Conservation (phyloP, 2,797 vertebrate species). For the Phalanger gymnotis region DNA sequence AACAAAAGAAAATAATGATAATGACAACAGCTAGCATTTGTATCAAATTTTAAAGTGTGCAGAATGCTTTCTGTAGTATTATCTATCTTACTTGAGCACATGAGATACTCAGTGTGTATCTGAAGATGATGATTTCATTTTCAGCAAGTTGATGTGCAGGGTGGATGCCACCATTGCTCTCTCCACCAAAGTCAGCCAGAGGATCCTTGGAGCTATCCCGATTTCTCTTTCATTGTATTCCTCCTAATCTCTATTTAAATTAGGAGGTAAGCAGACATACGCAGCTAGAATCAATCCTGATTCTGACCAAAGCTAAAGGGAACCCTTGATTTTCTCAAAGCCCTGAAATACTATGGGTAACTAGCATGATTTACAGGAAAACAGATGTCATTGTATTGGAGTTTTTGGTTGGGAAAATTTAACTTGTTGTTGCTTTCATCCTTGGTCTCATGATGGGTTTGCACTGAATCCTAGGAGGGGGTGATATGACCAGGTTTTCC, state of each 20-base stretch:
- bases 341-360: not conserved
- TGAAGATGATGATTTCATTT: not conserved
- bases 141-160: not conserved
- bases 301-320: rapidly evolving
- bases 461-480: rapidly evolving
- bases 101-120: not conserved
- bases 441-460: not conserved
- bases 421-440: not conserved
- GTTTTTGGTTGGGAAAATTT: not conserved
- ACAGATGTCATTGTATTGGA: not conserved
- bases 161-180: not conserved
- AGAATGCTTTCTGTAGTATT: not conserved
- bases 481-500: not conserved
- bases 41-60: not conserved
- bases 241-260: not conserved
- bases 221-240: not conserved
- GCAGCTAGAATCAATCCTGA: rapidly evolving
- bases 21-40: not conserved
- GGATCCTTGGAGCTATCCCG: not conserved
- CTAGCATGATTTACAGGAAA: not conserved
- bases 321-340: not conserved
- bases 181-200: not conserved
- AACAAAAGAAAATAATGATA: not conserved
- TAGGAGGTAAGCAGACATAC: rapidly evolving
- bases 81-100: not conserved